These are phyloP conservation scores for Latheticus oryzae DNA, from an alignment of 2,888 invertebrate species.

Conservation along the genomic window DNA sequence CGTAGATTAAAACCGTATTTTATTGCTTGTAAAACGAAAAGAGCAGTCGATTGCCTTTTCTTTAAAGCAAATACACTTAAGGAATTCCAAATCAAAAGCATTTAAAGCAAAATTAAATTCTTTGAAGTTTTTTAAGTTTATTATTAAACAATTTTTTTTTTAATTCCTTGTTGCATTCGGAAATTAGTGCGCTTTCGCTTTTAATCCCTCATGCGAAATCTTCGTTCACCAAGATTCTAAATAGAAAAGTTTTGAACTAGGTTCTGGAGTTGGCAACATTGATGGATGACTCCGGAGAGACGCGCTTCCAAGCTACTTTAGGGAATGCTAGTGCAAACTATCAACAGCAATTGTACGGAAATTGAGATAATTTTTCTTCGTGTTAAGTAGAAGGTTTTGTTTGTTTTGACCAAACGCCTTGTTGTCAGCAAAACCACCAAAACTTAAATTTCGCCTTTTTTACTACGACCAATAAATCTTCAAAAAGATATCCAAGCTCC, in stretches of 20 bases:
- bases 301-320: conserved; percentile 38
- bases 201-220: conserved; percentile 1
- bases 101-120: conserved; percentile 31
- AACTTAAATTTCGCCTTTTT: too few relatives aligned
- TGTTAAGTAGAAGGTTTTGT: too few relatives aligned
- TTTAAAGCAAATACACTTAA: conserved; percentile 37
- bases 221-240: conserved; percentile 41
- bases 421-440: too few relatives aligned
- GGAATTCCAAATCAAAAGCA: conserved; percentile 33
- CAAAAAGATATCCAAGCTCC: too few relatives aligned
- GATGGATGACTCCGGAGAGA: conserved; percentile 51
- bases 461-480: too few relatives aligned
- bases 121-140: conserved; percentile 33
- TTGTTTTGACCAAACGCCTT: too few relatives aligned
- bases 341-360: conserved; percentile 27
- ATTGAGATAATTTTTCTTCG: conserved; percentile 16
- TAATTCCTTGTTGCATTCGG: conserved; percentile 13
- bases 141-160: conserved; percentile 38
- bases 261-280: conserved; percentile 51
- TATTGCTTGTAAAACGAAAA: conserved; percentile 33
- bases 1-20: conserved; percentile 34
- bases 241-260: conserved; percentile 51
- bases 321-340: conserved; percentile 30
- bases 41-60: conserved; percentile 26
- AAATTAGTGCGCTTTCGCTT: neutral